Percentiles rank a stretch among this genome's conserved stretches.
phyloP scores from a whole-genome alignment of 2,888 invertebrate species.

The Aspidapion aeneum region DNA sequence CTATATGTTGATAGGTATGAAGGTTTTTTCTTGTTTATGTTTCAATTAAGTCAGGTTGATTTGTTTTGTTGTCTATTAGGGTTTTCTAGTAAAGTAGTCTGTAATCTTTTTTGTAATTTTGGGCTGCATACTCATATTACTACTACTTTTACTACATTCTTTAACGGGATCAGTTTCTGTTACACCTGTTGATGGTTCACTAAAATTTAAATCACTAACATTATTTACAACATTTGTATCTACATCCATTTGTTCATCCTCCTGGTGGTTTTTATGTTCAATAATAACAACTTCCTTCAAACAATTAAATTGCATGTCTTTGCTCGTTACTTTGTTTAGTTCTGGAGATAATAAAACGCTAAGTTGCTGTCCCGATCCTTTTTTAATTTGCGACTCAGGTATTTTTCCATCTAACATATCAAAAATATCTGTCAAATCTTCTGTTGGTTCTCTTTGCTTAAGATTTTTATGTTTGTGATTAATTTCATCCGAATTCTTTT shows the following conservation, averaged over 20 bases:
- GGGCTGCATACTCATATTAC: constrained; percentile 16
- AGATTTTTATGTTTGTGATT: neutral
- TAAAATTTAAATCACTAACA: no score
- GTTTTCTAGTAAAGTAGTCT: constrained; percentile 35
- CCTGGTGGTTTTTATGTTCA: constrained; percentile 8
- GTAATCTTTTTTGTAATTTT: constrained; percentile 30
- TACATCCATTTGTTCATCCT: constrained; percentile 25
- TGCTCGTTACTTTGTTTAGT: constrained; percentile 27
- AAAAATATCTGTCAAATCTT: constrained; percentile 31
- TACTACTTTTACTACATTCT: constrained; percentile 7
- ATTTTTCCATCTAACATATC: constrained; percentile 36
- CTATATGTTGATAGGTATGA: no score
- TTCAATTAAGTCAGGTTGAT: no score
- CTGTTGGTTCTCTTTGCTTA: neutral
- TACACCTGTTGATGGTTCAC: no score
- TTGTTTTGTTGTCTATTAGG: no score
- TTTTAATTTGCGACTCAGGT: constrained; percentile 11
- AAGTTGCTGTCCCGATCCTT: constrained; percentile 20
- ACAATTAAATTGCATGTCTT: neutral
- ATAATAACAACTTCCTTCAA: neutral
- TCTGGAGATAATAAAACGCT: constrained; percentile 19
- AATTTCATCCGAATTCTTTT: constrained; percentile 7
- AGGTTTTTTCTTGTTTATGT: no score
- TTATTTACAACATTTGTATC: no score
- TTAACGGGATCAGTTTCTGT: constrained; percentile 3